These are phyloP conservation scores for Pyrochroa serraticornis DNA, from an alignment of 2,888 invertebrate genomes.

Conservation along the genomic window DNA sequence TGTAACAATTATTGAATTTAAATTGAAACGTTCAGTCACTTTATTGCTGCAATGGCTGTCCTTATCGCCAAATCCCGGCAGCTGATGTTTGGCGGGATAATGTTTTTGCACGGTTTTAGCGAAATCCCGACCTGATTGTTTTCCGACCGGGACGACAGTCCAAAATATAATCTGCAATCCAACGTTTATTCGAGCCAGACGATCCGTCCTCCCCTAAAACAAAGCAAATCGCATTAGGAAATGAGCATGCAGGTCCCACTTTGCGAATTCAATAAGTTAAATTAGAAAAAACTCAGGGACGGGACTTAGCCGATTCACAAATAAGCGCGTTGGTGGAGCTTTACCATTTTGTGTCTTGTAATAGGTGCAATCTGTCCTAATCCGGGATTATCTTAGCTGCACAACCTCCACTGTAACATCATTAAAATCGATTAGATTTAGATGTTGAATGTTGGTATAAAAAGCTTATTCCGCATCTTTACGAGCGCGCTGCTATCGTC, in stretches of 20 bases:
- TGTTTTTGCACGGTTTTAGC: constrained; percentile 6
- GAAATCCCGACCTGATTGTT: constrained; percentile 14
- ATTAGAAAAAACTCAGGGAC: constrained; percentile 23
- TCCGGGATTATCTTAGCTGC: constrained; percentile 42
- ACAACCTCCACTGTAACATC: constrained; percentile 38
- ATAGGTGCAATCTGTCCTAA: constrained; percentile 43
- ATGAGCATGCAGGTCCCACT: constrained; percentile 13
- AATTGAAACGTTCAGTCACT: constrained; percentile 5
- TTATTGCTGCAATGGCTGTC: not conserved
- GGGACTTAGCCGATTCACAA: constrained; percentile 31
- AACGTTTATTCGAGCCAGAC: constrained; percentile 13
- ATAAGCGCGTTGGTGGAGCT: constrained; percentile 34
- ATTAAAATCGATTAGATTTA: constrained; percentile 42
- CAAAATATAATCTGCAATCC: constrained; percentile 17
- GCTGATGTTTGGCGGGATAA: not conserved
- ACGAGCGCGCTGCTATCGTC: constrained; percentile 24
- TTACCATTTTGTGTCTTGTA: constrained; percentile 40
- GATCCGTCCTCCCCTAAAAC: constrained; percentile 14
- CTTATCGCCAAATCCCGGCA: not conserved
- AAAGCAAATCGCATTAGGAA: constrained; percentile 26
- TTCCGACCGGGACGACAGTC: constrained; percentile 9
- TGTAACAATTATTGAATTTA: constrained; percentile 16
- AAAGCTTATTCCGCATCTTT: constrained; percentile 35
- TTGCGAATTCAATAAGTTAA: constrained; percentile 26
- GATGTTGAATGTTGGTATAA: constrained; percentile 35